Evolutionary conservation across 2,888 invertebrate genomes (phyloP).

Genomic region (Xestobium rufovillosum): DNA sequence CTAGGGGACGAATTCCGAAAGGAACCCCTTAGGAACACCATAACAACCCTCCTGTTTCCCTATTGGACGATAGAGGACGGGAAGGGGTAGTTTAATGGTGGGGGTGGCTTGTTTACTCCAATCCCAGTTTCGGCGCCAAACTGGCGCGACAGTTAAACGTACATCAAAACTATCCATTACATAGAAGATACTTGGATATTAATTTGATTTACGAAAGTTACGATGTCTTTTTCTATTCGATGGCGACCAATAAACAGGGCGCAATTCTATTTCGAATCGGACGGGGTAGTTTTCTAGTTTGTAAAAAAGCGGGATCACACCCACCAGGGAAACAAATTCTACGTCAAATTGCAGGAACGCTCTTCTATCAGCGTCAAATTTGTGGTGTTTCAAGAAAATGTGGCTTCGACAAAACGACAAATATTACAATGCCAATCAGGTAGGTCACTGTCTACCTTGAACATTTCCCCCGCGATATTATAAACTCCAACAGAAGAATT

Average conservation of each 20-base stretch:
- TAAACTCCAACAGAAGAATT: too few relatives aligned
- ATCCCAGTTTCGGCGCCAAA: conserved; percentile 38
- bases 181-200: conserved; percentile 28
- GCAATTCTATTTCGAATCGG: too few relatives aligned
- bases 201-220: conserved; percentile 32
- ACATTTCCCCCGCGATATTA: too few relatives aligned
- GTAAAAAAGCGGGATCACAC: too few relatives aligned
- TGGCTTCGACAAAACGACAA: too few relatives aligned
- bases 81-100: conserved; percentile 17
- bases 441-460: too few relatives aligned
- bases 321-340: too few relatives aligned
- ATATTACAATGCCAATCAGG: too few relatives aligned
- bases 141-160: conserved; percentile 42
- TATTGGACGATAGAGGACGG: conserved; percentile 19
- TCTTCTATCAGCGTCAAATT: too few relatives aligned
- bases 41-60: conserved; percentile 9
- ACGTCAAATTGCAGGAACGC: too few relatives aligned
- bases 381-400: too few relatives aligned
- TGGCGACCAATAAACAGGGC: background rate
- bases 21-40: conserved; percentile 18
- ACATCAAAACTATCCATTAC: conserved; percentile 34
- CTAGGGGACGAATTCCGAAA: conserved; percentile 21
- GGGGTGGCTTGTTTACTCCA: conserved; percentile 26
- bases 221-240: conserved; percentile 7
- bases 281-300: too few relatives aligned